phyloP scores from a whole-genome alignment of 1,140 invertebrate genomes.

The Listronotus bonariensis region DNA sequence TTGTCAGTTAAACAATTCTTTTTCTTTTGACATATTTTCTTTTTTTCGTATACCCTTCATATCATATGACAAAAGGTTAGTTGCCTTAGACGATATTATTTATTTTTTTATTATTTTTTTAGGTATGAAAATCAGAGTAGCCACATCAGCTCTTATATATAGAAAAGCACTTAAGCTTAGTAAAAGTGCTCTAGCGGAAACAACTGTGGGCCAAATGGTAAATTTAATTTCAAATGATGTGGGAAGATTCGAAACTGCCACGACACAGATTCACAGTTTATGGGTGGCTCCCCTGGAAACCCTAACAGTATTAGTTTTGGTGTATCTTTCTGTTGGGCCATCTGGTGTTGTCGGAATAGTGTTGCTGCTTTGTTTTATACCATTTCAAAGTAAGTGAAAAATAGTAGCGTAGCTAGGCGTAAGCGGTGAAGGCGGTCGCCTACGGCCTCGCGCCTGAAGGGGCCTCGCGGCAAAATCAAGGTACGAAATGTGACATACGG shows the following conservation, averaged over 20 bases:
- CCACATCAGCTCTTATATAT: slow-evolving; percentile 80
- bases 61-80: too few species aligned
- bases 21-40: too few species aligned
- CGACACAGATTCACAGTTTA: slow-evolving; percentile 68
- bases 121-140: slow-evolving; percentile 81
- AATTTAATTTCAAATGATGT: slow-evolving; percentile 87
- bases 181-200: slow-evolving; percentile 73
- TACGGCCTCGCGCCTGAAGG: background rate
- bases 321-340: slow-evolving; percentile 73
- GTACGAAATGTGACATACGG: too few species aligned
- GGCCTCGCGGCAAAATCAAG: slow-evolving; percentile 40
- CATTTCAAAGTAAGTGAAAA: slow-evolving; percentile 72
- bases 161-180: slow-evolving; percentile 76
- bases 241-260: slow-evolving; percentile 69
- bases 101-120: slow-evolving; percentile 64
- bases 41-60: too few species aligned
- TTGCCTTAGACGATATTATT: too few species aligned
- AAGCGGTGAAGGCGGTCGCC: too few species aligned
- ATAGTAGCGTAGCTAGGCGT: too few species aligned
- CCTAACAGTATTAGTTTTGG: slow-evolving; percentile 71
- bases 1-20: too few species aligned
- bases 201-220: slow-evolving; percentile 81
- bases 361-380: slow-evolving; percentile 81
- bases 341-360: slow-evolving; percentile 77
- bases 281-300: slow-evolving; percentile 78